These are phyloP conservation scores for Alligator sinensis DNA, from an alignment of 2,113 vertebrate species.

Conservation along the genomic window DNA sequence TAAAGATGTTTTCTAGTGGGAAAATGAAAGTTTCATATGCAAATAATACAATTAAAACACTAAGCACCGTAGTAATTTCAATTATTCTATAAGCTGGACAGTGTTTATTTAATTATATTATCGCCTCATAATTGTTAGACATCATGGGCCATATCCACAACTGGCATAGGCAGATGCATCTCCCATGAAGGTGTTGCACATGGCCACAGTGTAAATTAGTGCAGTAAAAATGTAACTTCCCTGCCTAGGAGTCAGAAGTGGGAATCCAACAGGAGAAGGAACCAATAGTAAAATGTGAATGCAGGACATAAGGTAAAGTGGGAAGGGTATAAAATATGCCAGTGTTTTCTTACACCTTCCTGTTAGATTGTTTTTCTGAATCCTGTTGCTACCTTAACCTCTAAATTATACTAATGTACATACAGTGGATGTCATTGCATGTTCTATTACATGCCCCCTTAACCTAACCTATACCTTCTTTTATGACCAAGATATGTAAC, in stretches of 20 bases:
- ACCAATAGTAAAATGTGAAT: background rate
- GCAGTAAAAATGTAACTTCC: background rate
- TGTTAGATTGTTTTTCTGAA: background rate
- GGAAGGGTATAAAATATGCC: background rate
- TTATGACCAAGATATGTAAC: background rate
- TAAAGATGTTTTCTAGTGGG: background rate
- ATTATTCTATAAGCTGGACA: background rate
- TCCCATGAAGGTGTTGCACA: background rate
- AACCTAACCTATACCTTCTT: background rate
- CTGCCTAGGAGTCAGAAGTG: background rate
- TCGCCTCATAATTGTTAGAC: background rate
- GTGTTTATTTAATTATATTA: background rate
- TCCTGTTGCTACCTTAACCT: background rate
- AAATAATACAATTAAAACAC: background rate
- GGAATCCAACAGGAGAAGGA: background rate
- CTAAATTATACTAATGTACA: rapidly evolving
- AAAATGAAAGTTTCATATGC: background rate
- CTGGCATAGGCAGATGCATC: background rate
- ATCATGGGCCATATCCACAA: background rate
- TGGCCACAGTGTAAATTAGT: background rate
- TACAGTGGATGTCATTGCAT: background rate
- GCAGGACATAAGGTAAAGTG: background rate
- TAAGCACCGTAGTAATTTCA: background rate
- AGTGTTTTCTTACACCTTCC: background rate
- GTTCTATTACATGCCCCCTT: background rate